Conservation (phyloP, 2,113 vertebrate genomes). For the Chloropsis cyanopogon region DNA sequence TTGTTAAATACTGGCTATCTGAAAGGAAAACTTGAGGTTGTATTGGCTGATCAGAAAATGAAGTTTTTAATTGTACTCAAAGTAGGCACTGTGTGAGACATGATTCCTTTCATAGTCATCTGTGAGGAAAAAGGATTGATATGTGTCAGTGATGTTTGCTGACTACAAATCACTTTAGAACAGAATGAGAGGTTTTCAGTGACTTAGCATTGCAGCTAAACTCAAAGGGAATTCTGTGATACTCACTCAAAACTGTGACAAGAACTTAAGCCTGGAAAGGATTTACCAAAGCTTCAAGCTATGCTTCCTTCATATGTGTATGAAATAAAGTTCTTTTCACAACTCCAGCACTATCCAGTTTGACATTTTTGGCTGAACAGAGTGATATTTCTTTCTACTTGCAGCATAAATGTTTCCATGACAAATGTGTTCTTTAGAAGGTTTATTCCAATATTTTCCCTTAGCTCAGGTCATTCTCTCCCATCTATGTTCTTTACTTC, state of each 20-base stretch:
- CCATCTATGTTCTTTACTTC: not conserved
- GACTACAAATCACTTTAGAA: not conserved
- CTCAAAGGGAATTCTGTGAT: not conserved
- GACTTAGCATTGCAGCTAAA: not conserved
- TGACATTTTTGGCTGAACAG: not conserved
- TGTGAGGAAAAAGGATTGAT: not conserved
- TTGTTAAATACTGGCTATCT: not conserved
- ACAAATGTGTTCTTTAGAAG: not conserved
- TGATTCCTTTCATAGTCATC: not conserved
- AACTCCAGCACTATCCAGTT: not conserved
- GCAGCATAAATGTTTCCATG: not conserved
- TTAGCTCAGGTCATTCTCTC: not conserved
- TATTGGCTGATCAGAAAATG: not conserved
- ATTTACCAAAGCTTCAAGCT: not conserved
- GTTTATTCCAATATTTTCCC: not conserved
- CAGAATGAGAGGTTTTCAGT: not conserved
- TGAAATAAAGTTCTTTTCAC: not conserved
- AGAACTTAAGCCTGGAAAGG: not conserved
- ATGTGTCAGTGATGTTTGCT: not conserved
- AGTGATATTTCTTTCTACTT: not conserved
- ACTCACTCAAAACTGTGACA: not conserved
- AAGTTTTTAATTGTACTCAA: not conserved
- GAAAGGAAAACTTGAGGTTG: not conserved
- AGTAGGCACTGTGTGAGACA: not conserved
- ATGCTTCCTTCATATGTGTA: accelerated